A percentile compares a stretch with the other conserved stretches of the same genome.
Conservation (phyloP, 2,113 vertebrate genomes). For the Sigmodon hispidus region DNA sequence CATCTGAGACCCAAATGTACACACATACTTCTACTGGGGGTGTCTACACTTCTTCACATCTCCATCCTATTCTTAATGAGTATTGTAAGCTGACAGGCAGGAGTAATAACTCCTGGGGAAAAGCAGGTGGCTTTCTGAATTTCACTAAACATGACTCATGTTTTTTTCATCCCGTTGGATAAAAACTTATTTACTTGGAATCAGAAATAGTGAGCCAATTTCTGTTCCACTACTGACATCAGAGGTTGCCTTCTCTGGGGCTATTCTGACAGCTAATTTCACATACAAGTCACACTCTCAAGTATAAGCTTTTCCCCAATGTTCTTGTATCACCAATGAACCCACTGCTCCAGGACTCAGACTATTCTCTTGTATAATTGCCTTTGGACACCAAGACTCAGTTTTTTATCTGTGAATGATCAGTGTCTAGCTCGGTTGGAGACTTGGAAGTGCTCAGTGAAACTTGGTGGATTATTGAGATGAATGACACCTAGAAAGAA, state of each 20-base stretch:
- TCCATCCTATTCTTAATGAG: neutral
- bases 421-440: neutral
- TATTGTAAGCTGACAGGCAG: neutral
- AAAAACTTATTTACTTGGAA: neutral
- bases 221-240: neutral
- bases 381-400: neutral
- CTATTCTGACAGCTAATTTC: neutral
- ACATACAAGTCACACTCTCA: neutral
- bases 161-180: neutral
- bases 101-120: neutral
- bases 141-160: neutral
- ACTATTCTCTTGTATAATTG: neutral
- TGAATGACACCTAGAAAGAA: neutral
- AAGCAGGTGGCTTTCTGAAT: neutral
- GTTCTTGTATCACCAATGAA: rapidly evolving
- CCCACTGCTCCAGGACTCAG: too few relatives aligned
- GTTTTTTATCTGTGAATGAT: neutral
- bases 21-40: rapidly evolving
- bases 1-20: neutral
- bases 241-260: neutral
- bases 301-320: too few relatives aligned
- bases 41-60: rapidly evolving
- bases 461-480: neutral
- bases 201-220: neutral
- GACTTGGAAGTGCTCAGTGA: neutral